These are phyloP conservation scores for Dione vanillae DNA, from an alignment of 2,888 invertebrate genomes.

Conservation along the genomic window DNA sequence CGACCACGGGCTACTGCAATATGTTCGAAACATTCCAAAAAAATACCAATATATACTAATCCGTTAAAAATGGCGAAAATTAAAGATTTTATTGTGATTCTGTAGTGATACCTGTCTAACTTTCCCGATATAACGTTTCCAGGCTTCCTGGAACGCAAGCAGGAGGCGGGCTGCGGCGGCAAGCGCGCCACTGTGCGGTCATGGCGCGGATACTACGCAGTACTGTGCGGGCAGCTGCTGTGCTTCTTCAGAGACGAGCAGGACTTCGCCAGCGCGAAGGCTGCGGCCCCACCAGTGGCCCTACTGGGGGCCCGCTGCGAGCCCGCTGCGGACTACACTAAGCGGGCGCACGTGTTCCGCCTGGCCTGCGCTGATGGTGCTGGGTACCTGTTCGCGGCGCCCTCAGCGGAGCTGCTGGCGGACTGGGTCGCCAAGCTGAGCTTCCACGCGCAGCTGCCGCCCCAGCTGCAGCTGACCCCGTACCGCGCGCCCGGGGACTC, in stretches of 20 bases:
- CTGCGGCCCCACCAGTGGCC: conserved; percentile 93
- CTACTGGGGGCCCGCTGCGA: conserved; percentile 89
- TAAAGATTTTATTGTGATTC: too few relatives aligned
- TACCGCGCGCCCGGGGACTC: conserved; percentile 86
- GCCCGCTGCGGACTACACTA: conserved; percentile 96
- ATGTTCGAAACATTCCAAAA: too few relatives aligned
- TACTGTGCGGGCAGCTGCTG: conserved; percentile 97
- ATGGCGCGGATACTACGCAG: conserved; percentile 98
- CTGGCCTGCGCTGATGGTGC: conserved; percentile 94
- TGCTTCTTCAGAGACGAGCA: conserved; percentile 99
- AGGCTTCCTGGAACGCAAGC: conserved; percentile 93
- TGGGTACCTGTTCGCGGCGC: conserved; percentile 94
- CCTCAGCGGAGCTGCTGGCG: conserved; percentile 89
- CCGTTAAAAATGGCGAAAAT: too few relatives aligned
- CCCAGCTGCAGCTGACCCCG: conserved; percentile 93
- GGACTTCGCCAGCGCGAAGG: conserved; percentile 94
- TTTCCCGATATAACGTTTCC: too few relatives aligned
- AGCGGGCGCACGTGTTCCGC: conserved; percentile 96
- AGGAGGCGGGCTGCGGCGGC: conserved; percentile 96
- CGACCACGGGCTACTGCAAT: too few relatives aligned
- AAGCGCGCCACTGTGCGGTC: conserved; percentile 97
- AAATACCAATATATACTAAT: too few relatives aligned
- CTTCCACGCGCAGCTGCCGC: conserved; percentile 96
- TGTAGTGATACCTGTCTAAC: too few relatives aligned
- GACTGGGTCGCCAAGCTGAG: conserved; percentile 97